Evolutionary conservation across 2,113 vertebrate genomes (phyloP).

Genomic region (Microcebus murinus): DNA sequence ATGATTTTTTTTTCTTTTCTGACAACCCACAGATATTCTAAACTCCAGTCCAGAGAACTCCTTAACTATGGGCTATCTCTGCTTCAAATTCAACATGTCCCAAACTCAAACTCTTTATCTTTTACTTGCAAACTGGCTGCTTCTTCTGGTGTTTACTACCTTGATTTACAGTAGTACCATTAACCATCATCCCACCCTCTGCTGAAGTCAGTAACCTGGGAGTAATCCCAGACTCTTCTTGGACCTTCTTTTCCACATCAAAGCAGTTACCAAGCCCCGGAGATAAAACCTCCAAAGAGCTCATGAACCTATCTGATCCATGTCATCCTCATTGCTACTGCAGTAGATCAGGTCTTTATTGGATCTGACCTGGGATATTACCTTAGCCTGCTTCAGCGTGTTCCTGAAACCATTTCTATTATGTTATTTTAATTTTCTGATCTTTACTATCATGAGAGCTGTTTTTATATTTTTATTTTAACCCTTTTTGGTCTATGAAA

Average conservation of each 20-base stretch:
- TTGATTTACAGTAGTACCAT: constrained; percentile 26
- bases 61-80: not conserved
- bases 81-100: constrained; percentile 38
- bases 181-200: not conserved
- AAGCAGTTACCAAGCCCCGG: not conserved
- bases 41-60: not conserved
- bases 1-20: constrained; percentile 10
- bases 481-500: not conserved
- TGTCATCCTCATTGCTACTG: not conserved
- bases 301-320: not conserved
- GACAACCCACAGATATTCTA: not conserved
- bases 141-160: constrained; percentile 42
- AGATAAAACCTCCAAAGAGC: constrained; percentile 5
- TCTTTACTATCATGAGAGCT: not conserved
- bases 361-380: not conserved
- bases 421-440: not conserved
- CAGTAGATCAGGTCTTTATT: not conserved
- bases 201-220: constrained; percentile 14
- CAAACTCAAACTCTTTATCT: constrained; percentile 9
- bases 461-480: not conserved
- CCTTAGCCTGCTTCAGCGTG: not conserved
- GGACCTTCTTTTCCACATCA: constrained; percentile 38
- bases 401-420: not conserved
- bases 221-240: constrained; percentile 41
- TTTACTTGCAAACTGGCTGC: constrained; percentile 1